phyloP scores from a whole-genome alignment of 2,888 invertebrate genomes.

The Napeogenes sylphis region DNA sequence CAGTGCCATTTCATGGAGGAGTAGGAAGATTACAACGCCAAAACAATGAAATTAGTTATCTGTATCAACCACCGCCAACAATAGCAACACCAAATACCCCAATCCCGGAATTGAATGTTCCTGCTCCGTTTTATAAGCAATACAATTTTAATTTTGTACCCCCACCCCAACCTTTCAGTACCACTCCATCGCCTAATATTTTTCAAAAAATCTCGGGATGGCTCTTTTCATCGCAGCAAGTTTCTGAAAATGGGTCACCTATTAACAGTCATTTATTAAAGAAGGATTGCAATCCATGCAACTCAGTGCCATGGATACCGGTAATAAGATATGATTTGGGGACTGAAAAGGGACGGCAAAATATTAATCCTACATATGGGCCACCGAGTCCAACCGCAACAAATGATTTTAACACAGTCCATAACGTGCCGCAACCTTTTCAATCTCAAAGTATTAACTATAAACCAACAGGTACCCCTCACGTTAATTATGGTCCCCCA shows the following conservation, averaged over 20 bases:
- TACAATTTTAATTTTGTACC: constrained; percentile 71
- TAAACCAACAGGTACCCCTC: constrained; percentile 45
- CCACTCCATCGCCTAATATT: constrained; percentile 71
- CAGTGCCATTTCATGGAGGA: constrained; percentile 64
- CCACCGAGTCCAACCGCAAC: constrained; percentile 64
- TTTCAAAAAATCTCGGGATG: constrained; percentile 79
- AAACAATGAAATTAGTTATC: constrained; percentile 54
- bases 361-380: constrained; percentile 59
- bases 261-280: constrained; percentile 53
- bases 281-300: constrained; percentile 86
- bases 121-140: constrained; percentile 69
- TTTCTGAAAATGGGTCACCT: constrained; percentile 42
- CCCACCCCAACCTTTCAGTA: constrained; percentile 63
- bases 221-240: constrained; percentile 77
- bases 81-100: constrained; percentile 38
- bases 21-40: constrained; percentile 55
- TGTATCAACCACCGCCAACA: constrained; percentile 53
- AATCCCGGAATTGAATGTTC: constrained; percentile 60
- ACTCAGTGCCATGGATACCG: constrained; percentile 89
- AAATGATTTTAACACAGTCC: constrained; percentile 44
- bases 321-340: constrained; percentile 75
- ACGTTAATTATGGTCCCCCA: constrained; percentile 56
- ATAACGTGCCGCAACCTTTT: constrained; percentile 50
- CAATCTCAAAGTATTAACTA: constrained; percentile 41
- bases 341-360: constrained; percentile 54